phyloP scores from a whole-genome alignment of 2,113 vertebrate genomes.

The Chionomys nivalis region DNA sequence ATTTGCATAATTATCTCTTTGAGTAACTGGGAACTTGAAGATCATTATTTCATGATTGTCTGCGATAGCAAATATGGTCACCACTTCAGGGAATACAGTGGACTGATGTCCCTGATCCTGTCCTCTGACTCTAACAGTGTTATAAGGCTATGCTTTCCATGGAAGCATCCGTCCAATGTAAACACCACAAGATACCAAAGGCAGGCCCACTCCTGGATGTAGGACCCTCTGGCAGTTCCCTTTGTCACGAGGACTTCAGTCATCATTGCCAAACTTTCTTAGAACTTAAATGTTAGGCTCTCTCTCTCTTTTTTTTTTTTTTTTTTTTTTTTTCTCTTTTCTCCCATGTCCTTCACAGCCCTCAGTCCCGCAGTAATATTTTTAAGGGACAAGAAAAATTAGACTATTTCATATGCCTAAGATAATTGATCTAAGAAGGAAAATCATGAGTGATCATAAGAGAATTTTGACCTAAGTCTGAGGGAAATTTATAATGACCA shows the following conservation, averaged over 20 bases:
- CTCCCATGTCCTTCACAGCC: background rate
- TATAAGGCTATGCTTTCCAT: background rate
- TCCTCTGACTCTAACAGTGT: background rate
- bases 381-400: background rate
- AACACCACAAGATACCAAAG: background rate
- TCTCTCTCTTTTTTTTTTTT: background rate
- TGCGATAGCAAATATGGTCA: background rate
- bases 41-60: background rate
- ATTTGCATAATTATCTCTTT: slow-evolving; percentile 56
- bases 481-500: slow-evolving; percentile 1
- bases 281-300: background rate
- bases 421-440: background rate
- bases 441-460: background rate
- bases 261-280: background rate
- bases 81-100: background rate
- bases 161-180: background rate
- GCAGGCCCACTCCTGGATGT: background rate
- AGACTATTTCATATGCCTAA: background rate
- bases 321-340: background rate
- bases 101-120: background rate
- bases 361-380: background rate
- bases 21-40: background rate
- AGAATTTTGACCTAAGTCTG: background rate
- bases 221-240: background rate
- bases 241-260: background rate